Percentiles rank a stretch among this genome's conserved stretches.
phyloP scores from a whole-genome alignment of 2,888 invertebrate genomes.

The Lamellibrachia satsuma region DNA sequence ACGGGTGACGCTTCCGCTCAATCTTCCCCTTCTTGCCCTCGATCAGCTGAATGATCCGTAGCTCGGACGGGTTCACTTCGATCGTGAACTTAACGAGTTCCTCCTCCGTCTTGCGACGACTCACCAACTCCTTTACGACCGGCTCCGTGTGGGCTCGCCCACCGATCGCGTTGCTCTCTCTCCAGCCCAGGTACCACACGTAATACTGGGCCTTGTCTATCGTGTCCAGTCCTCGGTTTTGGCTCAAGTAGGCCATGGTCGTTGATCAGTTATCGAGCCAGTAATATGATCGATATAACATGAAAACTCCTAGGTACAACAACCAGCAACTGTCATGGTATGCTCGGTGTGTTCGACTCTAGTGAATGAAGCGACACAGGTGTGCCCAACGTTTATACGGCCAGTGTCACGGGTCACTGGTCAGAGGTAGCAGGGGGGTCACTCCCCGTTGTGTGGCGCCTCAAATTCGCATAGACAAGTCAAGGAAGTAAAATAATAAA shows the following conservation, averaged over 20 bases:
- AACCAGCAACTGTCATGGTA: neutral
- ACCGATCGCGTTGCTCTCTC: conserved; percentile 88
- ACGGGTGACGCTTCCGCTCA: conserved; percentile 80
- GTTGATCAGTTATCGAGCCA: neutral
- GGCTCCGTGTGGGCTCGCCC: conserved; percentile 86
- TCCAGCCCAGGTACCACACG: conserved; percentile 84
- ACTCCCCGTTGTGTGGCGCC: neutral
- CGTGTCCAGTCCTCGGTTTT: neutral
- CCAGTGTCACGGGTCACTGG: neutral
- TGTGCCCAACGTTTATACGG: neutral
- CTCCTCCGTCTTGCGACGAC: conserved; percentile 86
- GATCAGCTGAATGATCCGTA: conserved; percentile 89
- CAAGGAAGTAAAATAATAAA: neutral
- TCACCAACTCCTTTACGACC: conserved; percentile 83
- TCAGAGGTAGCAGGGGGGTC: neutral
- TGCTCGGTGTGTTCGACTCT: neutral
- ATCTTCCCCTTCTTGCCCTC: conserved; percentile 59
- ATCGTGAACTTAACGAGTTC: conserved; percentile 77
- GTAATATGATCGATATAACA: neutral
- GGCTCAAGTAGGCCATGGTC: neutral
- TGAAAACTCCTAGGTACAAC: neutral
- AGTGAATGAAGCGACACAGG: neutral
- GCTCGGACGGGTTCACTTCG: conserved; percentile 80
- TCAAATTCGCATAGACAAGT: neutral
- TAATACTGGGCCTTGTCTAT: conserved; percentile 63